Conservation (phyloP, 2,888 invertebrate species). For the Caenorhabditis sp. region DNA sequence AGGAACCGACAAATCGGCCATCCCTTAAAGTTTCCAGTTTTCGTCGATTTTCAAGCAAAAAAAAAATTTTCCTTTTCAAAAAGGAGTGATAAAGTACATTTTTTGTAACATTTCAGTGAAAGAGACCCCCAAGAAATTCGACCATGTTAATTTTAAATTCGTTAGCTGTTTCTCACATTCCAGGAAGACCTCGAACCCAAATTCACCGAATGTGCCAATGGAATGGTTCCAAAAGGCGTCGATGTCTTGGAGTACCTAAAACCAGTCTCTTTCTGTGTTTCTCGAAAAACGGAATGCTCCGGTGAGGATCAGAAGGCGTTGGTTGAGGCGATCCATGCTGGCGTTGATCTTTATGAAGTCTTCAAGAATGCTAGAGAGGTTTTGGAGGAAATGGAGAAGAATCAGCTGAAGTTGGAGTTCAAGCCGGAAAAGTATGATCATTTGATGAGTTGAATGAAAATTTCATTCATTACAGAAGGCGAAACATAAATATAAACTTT, state of each 20-base stretch:
- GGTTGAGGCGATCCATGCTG: not conserved
- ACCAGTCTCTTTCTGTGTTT: slow-evolving; percentile 20
- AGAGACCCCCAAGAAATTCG: too few species aligned
- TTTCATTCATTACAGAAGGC: not conserved
- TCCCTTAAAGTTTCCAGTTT: too few species aligned
- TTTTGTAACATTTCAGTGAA: too few species aligned
- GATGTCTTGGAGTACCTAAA: slow-evolving; percentile 14
- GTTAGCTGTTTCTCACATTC: not conserved
- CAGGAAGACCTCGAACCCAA: slow-evolving; percentile 10
- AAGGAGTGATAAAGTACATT: too few species aligned
- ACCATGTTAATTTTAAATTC: too few species aligned
- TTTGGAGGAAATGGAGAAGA: not conserved
- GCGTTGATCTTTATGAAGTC: slow-evolving; percentile 12
- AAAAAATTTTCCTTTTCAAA: too few species aligned
- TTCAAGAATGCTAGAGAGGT: not conserved
- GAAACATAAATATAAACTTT: not conserved
- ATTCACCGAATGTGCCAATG: slow-evolving; percentile 2
- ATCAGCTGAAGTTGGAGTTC: not conserved
- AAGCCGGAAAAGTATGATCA: slow-evolving; percentile 9
- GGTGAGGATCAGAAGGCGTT: too few species aligned
- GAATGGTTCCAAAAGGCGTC: not conserved
- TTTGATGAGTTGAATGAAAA: not conserved
- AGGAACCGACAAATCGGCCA: too few species aligned
- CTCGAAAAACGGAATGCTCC: slow-evolving; percentile 2
- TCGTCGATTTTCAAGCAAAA: too few species aligned